Conservation (phyloP, 2,113 vertebrate genomes). For the Sapajus apella region DNA sequence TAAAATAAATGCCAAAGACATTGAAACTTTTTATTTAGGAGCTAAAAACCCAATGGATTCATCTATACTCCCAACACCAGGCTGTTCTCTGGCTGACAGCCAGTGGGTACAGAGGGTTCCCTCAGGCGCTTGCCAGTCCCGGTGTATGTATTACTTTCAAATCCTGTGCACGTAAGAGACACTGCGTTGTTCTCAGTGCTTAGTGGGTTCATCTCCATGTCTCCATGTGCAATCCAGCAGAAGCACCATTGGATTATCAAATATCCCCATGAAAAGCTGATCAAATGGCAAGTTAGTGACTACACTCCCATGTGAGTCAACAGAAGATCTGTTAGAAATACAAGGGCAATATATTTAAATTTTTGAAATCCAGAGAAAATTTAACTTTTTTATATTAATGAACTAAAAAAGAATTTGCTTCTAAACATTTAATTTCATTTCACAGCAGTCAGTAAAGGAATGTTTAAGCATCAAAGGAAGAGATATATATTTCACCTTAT, state of each 20-base stretch:
- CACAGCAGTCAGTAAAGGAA: slow-evolving; percentile 21
- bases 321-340: slow-evolving; percentile 48
- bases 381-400: slow-evolving; percentile 64
- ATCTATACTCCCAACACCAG: not conserved
- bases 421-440: slow-evolving; percentile 56
- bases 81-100: not conserved
- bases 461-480: slow-evolving; percentile 65
- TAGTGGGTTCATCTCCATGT: not conserved
- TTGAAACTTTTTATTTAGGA: not conserved
- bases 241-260: not conserved
- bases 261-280: not conserved
- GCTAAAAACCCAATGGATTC: not conserved
- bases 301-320: slow-evolving; percentile 36
- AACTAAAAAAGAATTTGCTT: slow-evolving; percentile 12
- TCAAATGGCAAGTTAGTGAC: not conserved
- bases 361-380: slow-evolving; percentile 42
- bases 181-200: not conserved
- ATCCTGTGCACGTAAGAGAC: not conserved
- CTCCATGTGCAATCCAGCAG: not conserved
- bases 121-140: not conserved
- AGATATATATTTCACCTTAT: slow-evolving; percentile 58
- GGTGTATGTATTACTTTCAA: too few species aligned
- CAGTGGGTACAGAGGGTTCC: not conserved
- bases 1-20: not conserved
- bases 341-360: slow-evolving; percentile 15